Evolutionary conservation across 1,140 invertebrate genomes (phyloP), one percentile per base, ranked within the genome.

Genomic region (Probaryconus sp.): DNA sequence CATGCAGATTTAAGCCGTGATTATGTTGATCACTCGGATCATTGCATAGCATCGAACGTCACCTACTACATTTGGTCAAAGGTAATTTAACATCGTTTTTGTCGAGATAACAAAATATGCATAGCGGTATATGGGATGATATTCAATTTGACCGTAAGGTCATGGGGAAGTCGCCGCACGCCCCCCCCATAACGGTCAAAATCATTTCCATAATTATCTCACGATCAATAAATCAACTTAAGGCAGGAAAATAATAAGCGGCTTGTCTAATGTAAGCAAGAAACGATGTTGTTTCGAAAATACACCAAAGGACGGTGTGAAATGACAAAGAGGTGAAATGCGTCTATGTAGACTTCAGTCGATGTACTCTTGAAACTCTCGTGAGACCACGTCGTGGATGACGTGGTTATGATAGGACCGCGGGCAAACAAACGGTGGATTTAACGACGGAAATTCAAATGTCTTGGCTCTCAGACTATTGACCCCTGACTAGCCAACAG

Each of bases 121-220:
- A 73, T 73, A 65, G 48, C 61, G 55, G 69, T 58, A 58, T 26
- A 43, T 33, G 16, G 24, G 33, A 38, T 68, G 65, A 69, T 64
- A 63, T 68, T 69, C 38, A 50, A 35, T 64, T 21, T 26, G 18
- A 65, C 37, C 47, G 31, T 13, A 18, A 47, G 72, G 60, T 75
- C 64, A 75, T 18, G 58, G 37, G 47, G 43, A 65, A 65, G 58
- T 68, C 10, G 24, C 42, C 42, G n/a, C 42, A 45, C 42, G 43
- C 43, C 43, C 11, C 43, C 43, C 11, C 43, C 43, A 30, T 47
- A 47, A 42, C 50, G 64, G 56, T 75, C 58, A 69, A 75, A 75
- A 75, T 75, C 1, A 75, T 75, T 75, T 75, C 63, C 71, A 75
- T 75, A 75, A 75, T 75, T 69, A 75, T 69, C 64, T 38, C 58